These are phyloP conservation scores for Coregonus sp. DNA, from an alignment of 2,797 vertebrate species.

Conservation along the genomic window DNA sequence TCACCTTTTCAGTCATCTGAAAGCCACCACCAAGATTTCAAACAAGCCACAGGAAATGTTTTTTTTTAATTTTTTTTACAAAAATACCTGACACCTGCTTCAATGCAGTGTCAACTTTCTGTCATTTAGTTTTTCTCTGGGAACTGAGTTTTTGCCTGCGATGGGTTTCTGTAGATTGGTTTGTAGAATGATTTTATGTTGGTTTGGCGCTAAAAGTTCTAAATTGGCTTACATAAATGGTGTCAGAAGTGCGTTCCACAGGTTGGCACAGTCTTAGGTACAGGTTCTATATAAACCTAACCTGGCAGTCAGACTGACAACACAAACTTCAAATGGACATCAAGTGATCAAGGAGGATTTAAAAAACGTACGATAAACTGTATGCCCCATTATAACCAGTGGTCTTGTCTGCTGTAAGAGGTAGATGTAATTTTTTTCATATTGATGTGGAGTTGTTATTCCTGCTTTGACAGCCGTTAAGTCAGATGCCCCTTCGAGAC, in stretches of 20 bases:
- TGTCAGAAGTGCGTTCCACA: neutral
- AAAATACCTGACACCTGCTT: neutral
- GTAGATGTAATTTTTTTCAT: neutral
- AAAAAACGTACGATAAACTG: neutral
- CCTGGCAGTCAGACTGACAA: neutral
- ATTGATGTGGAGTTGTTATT: neutral
- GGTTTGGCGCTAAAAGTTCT: neutral
- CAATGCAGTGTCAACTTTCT: neutral
- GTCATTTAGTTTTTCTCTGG: neutral
- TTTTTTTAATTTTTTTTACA: neutral
- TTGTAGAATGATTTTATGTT: neutral
- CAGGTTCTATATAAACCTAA: neutral
- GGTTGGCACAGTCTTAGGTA: neutral
- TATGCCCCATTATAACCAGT: neutral
- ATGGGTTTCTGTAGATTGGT: neutral
- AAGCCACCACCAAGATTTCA: neutral
- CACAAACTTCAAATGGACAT: neutral
- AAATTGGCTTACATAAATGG: neutral
- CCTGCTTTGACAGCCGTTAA: neutral
- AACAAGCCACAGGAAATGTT: neutral
- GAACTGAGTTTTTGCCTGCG: neutral
- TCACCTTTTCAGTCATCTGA: neutral
- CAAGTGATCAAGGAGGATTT: neutral
- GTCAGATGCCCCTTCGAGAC: neutral
- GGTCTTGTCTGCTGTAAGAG: neutral